A percentile compares a stretch with the other conserved stretches of the same genome.
These are phyloP conservation scores for Notothenia rossii DNA, from an alignment of 2,113 vertebrate species.

Conservation along the genomic window DNA sequence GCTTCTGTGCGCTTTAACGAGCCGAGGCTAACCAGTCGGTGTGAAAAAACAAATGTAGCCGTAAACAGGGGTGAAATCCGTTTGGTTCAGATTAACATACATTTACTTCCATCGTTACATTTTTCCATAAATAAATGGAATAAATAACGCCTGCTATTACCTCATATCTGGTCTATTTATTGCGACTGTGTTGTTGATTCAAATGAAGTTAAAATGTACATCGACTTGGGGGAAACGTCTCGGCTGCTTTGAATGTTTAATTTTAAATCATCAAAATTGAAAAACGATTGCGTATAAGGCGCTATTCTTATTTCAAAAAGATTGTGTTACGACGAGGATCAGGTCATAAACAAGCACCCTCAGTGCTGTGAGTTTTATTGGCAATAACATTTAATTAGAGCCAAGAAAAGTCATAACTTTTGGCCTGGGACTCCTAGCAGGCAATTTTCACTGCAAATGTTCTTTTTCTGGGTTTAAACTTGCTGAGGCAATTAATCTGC, in stretches of 20 bases:
- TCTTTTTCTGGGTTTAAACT: slow-evolving; percentile 85
- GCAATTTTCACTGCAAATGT: slow-evolving; percentile 85
- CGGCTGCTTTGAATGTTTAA: slow-evolving; percentile 6
- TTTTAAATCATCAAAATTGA: slow-evolving; percentile 36
- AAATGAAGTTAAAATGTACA: slow-evolving; percentile 5
- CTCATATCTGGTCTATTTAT: background rate
- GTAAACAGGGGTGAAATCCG: background rate
- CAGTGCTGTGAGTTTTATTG: slow-evolving; percentile 83
- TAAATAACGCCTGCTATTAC: background rate
- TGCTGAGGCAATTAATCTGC: slow-evolving; percentile 85
- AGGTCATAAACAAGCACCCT: slow-evolving; percentile 71
- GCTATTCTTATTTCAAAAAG: slow-evolving; percentile 49
- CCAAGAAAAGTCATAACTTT: slow-evolving; percentile 85
- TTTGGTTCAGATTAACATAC: slow-evolving; percentile 12
- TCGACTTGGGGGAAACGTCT: background rate
- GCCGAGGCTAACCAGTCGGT: slow-evolving; percentile 33
- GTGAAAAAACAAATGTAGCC: slow-evolving; percentile 18
- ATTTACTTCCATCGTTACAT: background rate
- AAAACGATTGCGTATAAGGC: slow-evolving; percentile 18
- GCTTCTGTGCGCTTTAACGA: background rate
- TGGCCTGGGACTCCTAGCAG: slow-evolving; percentile 89
- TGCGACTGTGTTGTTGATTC: background rate
- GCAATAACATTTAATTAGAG: slow-evolving; percentile 84
- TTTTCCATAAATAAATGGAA: background rate
- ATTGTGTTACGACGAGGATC: slow-evolving; percentile 51